Conservation (phyloP, 1,140 invertebrate genomes). For the Ceratina japonica region DNA sequence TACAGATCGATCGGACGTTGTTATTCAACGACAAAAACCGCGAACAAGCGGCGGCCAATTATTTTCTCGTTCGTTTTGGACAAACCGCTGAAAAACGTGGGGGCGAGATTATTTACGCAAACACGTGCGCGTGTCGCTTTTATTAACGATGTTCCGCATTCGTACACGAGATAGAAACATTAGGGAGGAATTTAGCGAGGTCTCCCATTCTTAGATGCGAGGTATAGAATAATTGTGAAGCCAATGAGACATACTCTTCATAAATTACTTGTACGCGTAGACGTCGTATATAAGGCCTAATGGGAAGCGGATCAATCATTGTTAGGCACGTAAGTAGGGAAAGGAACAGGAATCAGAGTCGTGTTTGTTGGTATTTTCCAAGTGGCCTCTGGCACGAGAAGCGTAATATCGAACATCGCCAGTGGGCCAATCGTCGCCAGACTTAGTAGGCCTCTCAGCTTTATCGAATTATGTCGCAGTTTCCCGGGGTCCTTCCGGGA, state of each 20-base stretch:
- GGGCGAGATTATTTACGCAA: neutral
- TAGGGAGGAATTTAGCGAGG: neutral
- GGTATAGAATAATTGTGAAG: too few relatives aligned
- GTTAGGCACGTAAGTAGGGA: too few relatives aligned
- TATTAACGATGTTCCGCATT: constrained; percentile 7
- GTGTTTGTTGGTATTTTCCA: neutral
- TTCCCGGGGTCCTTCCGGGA: constrained; percentile 37
- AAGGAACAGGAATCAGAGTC: too few relatives aligned
- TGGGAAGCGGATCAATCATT: too few relatives aligned
- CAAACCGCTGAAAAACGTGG: neutral
- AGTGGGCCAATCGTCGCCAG: constrained; percentile 35
- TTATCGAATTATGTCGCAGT: constrained; percentile 44
- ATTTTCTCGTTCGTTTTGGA: constrained; percentile 1
- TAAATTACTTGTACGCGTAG: neutral
- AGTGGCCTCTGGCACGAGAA: constrained; percentile 2
- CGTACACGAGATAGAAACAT: neutral
- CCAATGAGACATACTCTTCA: too few relatives aligned
- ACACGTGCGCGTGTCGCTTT: constrained; percentile 4
- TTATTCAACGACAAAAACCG: neutral
- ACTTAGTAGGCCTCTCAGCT: neutral
- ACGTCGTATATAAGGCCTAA: too few relatives aligned
- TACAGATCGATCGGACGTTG: neutral
- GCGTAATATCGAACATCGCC: constrained; percentile 35
- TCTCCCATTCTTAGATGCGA: neutral
- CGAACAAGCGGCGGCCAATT: neutral